A percentile compares a stretch with the other conserved stretches of the same genome.
Conservation (phyloP, 2,888 invertebrate genomes). For the Caenorhabditis sp. region DNA sequence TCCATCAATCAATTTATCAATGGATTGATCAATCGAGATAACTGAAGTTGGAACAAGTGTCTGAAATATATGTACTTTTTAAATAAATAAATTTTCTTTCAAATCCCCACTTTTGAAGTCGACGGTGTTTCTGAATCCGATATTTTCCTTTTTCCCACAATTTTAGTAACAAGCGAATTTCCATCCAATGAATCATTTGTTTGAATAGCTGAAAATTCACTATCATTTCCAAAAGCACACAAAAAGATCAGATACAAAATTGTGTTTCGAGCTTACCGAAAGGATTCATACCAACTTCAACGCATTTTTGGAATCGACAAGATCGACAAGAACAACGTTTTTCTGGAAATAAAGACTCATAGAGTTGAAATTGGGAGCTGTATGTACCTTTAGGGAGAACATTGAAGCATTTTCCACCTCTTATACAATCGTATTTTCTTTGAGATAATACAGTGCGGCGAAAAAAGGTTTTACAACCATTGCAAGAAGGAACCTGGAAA, state of each 20-base stretch:
- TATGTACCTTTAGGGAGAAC: conserved; percentile 44
- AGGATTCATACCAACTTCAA: conserved; percentile 53
- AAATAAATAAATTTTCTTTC: too few relatives aligned
- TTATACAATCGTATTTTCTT: conserved; percentile 37
- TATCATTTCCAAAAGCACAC: neutral
- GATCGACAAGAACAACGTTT: conserved; percentile 45
- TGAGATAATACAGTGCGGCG: conserved; percentile 40
- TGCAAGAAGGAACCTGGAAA: conserved; percentile 52
- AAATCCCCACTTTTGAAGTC: conserved; percentile 24
- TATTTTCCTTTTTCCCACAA: conserved; percentile 28
- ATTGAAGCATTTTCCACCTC: conserved; percentile 44
- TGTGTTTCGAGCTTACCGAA: conserved; percentile 21
- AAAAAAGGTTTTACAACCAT: conserved; percentile 53
- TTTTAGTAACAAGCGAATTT: conserved; percentile 25
- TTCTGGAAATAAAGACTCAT: conserved; percentile 25
- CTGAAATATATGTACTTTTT: conserved; percentile 9
- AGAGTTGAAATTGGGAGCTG: neutral
- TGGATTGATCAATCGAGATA: conserved; percentile 22
- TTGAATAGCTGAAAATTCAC: conserved; percentile 37
- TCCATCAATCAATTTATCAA: conserved; percentile 42
- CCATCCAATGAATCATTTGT: conserved; percentile 20
- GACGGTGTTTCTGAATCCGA: conserved; percentile 23
- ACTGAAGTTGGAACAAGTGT: conserved; percentile 18
- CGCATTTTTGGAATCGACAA: conserved; percentile 49
- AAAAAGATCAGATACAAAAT: conserved; percentile 9